Evolutionary conservation across 2,888 invertebrate species (phyloP).

Genomic region (Cryptophagus acutangulus): DNA sequence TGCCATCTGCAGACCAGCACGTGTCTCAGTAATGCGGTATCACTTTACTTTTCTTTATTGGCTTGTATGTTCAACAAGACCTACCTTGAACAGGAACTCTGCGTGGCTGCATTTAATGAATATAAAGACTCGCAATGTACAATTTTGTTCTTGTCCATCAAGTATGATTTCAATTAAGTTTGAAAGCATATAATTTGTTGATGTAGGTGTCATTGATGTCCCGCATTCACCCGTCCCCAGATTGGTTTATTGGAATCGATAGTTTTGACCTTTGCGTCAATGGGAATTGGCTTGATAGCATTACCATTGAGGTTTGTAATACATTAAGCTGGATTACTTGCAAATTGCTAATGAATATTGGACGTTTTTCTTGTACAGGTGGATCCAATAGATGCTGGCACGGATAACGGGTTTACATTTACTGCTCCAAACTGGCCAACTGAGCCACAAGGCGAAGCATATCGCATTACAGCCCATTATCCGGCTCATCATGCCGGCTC

Average conservation of each 20-base stretch:
- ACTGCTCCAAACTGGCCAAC: conserved; percentile 96
- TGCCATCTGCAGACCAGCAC: too few relatives aligned
- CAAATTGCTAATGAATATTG: neutral
- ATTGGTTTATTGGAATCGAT: conserved; percentile 93
- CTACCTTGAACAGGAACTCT: too few relatives aligned
- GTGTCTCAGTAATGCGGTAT: too few relatives aligned
- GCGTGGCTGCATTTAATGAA: neutral
- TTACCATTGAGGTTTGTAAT: conserved; percentile 75
- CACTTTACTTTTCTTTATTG: too few relatives aligned
- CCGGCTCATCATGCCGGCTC: conserved; percentile 91
- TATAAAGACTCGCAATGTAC: too few relatives aligned
- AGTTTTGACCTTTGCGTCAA: conserved; percentile 86
- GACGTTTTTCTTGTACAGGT: conserved; percentile 56
- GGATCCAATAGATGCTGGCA: conserved; percentile 89
- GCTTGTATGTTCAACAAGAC: too few relatives aligned
- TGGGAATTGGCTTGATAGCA: conserved; percentile 86
- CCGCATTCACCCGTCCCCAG: conserved; percentile 87
- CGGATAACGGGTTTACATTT: conserved; percentile 93
- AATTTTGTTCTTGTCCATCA: too few relatives aligned
- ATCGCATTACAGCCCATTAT: conserved; percentile 81
- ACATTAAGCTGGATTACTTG: neutral
- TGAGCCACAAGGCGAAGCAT: conserved; percentile 81
- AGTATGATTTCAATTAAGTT: too few relatives aligned
- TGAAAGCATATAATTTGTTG: conserved; percentile 8
- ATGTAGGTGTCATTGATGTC: conserved; percentile 83